These are phyloP conservation scores for Proterorhinus semilunaris DNA, from an alignment of 2,113 vertebrate species.

Conservation along the genomic window DNA sequence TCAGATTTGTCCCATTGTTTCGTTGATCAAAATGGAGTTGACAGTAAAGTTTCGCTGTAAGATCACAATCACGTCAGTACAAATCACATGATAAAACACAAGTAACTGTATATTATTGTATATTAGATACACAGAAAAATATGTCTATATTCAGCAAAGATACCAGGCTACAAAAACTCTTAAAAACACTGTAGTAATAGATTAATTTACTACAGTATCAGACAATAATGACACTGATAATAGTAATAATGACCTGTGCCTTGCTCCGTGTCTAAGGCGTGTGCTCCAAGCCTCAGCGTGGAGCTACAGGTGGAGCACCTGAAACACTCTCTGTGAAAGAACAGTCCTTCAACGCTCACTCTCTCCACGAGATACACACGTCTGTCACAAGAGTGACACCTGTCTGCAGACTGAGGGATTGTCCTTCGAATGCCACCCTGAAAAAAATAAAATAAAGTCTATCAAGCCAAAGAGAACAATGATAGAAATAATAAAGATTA, in stretches of 20 bases:
- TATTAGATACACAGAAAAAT: no score
- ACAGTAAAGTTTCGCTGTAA: slow-evolving; percentile 92
- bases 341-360: slow-evolving; percentile 89
- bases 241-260: slow-evolving; percentile 70
- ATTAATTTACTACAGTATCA: no score
- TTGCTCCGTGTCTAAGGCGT: slow-evolving; percentile 87
- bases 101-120: not conserved
- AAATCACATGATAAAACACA: not conserved
- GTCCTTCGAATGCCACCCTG: slow-evolving; percentile 80
- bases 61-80: slow-evolving; percentile 18
- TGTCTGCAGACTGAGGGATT: slow-evolving; percentile 83
- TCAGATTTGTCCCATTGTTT: slow-evolving; percentile 79
- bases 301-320: slow-evolving; percentile 86
- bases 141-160: no score
- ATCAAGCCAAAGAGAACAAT: not conserved
- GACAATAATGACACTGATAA: not conserved
- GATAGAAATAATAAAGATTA: no score
- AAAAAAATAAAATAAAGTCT: not conserved
- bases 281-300: slow-evolving; percentile 83
- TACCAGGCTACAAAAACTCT: no score
- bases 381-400: slow-evolving; percentile 87
- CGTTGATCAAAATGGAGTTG: slow-evolving; percentile 90
- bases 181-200: no score
- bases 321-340: slow-evolving; percentile 96
- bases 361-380: slow-evolving; percentile 93